Conservation (phyloP, 2,113 vertebrate species). For the Acrocephalus arundinaceus region DNA sequence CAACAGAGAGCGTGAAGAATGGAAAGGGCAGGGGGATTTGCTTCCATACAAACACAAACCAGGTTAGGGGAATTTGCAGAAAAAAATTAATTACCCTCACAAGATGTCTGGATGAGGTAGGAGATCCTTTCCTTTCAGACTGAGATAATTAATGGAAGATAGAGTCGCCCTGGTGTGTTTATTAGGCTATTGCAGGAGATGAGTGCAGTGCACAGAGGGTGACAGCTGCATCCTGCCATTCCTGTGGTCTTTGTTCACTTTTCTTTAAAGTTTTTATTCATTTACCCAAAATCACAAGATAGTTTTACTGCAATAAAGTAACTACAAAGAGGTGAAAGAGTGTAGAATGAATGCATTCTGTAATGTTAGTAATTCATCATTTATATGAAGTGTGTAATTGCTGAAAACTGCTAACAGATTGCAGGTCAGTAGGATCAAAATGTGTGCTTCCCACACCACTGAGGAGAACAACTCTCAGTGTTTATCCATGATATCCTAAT, state of each 20-base stretch:
- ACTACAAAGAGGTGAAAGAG: neutral
- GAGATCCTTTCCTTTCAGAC: neutral
- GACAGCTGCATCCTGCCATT: neutral
- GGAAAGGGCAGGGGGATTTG: neutral
- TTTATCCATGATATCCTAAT: neutral
- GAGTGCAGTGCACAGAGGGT: neutral
- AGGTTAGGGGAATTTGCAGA: neutral
- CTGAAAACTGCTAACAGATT: conserved; percentile 27
- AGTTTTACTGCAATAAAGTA: neutral
- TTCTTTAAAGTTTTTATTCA: neutral
- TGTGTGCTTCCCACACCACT: neutral
- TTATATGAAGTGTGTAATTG: conserved; percentile 43
- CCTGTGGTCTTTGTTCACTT: neutral
- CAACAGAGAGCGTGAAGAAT: rapidly evolving
- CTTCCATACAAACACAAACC: neutral
- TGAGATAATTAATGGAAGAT: neutral
- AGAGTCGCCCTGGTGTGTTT: neutral
- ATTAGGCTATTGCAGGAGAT: neutral
- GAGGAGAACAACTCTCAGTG: neutral
- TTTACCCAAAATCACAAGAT: neutral
- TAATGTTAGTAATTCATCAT: conserved; percentile 46
- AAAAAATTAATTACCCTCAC: neutral
- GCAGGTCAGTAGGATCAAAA: conserved; percentile 37
- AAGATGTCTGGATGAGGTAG: neutral
- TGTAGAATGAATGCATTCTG: neutral